phyloP scores from a whole-genome alignment of 2,113 vertebrate genomes.

The Guaruba guarouba region DNA sequence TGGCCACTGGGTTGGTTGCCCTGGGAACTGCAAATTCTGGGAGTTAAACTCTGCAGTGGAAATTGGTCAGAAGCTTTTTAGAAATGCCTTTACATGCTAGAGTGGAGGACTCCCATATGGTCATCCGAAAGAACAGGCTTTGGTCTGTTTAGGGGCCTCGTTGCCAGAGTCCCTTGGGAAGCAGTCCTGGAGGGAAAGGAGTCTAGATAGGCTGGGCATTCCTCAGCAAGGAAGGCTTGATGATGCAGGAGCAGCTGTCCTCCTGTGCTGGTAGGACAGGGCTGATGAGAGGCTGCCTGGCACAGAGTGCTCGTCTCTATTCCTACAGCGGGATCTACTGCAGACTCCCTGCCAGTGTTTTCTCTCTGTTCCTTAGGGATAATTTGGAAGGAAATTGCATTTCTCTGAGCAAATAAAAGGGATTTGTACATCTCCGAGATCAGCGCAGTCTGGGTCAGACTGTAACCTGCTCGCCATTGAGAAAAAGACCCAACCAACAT shows the following conservation, averaged over 20 bases:
- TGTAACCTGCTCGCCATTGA: background rate
- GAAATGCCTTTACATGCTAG: background rate
- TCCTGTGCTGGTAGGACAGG: background rate
- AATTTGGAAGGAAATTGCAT: background rate
- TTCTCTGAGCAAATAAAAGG: background rate
- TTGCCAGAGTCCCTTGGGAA: background rate
- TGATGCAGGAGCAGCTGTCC: rapidly evolving
- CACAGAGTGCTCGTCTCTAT: rapidly evolving
- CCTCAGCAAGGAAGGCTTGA: background rate
- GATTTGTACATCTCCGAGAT: background rate
- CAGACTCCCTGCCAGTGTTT: background rate
- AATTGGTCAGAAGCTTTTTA: background rate
- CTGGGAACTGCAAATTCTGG: background rate
- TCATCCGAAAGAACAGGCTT: background rate
- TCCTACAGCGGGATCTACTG: background rate
- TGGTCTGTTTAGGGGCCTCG: background rate
- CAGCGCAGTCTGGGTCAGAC: background rate
- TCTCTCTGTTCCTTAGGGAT: background rate
- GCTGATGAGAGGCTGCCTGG: background rate
- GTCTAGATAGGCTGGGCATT: background rate
- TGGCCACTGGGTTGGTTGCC: background rate
- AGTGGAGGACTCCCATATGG: background rate
- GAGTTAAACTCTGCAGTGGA: background rate
- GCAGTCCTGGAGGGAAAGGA: background rate
- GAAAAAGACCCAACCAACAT: background rate